Conservation (phyloP, 1,140 invertebrate species). For the Drosophila eugracilis region DNA sequence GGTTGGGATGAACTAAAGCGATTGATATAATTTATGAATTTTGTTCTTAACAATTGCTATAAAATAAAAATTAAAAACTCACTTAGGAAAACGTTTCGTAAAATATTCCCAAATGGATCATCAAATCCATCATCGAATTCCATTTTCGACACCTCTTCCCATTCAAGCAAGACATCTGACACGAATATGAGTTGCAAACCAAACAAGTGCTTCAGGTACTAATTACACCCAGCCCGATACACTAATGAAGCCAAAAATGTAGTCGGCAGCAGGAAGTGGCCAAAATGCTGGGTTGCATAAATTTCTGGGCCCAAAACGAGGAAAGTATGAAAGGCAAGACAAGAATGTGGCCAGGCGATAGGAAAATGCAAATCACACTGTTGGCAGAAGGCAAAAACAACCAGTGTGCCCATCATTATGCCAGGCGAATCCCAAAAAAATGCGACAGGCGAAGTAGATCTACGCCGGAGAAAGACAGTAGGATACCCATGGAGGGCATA, state of each 20-base stretch:
- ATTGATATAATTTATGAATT: not conserved
- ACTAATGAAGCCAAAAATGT: constrained; percentile 62
- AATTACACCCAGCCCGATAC: constrained; percentile 57
- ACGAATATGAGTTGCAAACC: not conserved
- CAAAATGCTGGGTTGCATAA: constrained; percentile 42
- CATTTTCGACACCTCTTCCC: no score
- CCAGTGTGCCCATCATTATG: constrained; percentile 70
- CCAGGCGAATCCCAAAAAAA: constrained; percentile 56
- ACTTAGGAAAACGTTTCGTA: no score
- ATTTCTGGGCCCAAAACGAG: constrained; percentile 28
- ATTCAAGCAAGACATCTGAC: not conserved
- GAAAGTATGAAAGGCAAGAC: constrained; percentile 29
- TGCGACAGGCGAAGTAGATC: constrained; percentile 39
- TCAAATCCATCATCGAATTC: no score
- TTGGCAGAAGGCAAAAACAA: constrained; percentile 47
- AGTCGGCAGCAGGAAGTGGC: constrained; percentile 23
- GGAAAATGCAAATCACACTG: constrained; percentile 64
- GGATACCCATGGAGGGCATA: constrained; percentile 52
- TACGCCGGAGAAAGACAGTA: constrained; percentile 8
- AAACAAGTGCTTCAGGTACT: constrained; percentile 30
- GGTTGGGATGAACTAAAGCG: not conserved
- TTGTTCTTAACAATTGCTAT: no score
- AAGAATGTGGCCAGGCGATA: constrained; percentile 64
- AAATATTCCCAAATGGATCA: not conserved
- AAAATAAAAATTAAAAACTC: no score